Base-by-base conservation (phyloP, 2,797 vertebrate species). In the Pempheris klunzingeri region DNA sequence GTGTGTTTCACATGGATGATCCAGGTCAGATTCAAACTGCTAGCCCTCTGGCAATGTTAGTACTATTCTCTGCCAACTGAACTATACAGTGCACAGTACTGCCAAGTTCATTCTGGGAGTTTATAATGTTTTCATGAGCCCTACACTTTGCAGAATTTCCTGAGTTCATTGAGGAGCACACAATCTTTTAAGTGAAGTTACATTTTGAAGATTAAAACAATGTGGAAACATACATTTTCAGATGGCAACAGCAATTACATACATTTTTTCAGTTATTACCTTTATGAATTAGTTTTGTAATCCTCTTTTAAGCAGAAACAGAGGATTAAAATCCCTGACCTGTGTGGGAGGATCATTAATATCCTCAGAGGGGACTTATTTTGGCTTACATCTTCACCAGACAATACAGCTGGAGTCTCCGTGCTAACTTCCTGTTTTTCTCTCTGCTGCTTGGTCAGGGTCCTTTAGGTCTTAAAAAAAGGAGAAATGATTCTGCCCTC, bases 21-120 rank as follows among this genome's bases (percentile, higher is more conserved):
- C 59, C 3, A 14, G 65, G 47, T 55, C 62, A 66, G 13, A 58
- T 18, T 58, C 44, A 50, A 65, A 71, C 60, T 65, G 22, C n/a
- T 32, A 9, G 18, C 8, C 68, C 39, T 61, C 24, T 47, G 47
- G 54, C 28, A 6, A 17, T 44, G 43, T 52, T 34, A 49, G 7
- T 26, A 41, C 17, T 9, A 9, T 58, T 64, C 46, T 66, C 46
- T 14, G 39, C 24, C 20, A 30, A 14, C 32, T 55, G 46, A 17
- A 28, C 36, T 30, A 0, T 32, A 10, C 58, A 3, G 30, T 28
- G 24, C 6, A 17, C 20, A 39, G 55, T 18, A 15, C 57, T 69
- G 24, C 20, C n/a, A 12, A 43, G n/a, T 38, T 46, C 38, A 38
- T 28, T 60, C 24, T 15, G 15, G 14, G 53, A 58, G n/a, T 30